A percentile compares a stretch with the other conserved stretches of the same genome.
These are phyloP conservation scores for Percina caprodes DNA, from an alignment of 2,113 vertebrate genomes.

Conservation along the genomic window DNA sequence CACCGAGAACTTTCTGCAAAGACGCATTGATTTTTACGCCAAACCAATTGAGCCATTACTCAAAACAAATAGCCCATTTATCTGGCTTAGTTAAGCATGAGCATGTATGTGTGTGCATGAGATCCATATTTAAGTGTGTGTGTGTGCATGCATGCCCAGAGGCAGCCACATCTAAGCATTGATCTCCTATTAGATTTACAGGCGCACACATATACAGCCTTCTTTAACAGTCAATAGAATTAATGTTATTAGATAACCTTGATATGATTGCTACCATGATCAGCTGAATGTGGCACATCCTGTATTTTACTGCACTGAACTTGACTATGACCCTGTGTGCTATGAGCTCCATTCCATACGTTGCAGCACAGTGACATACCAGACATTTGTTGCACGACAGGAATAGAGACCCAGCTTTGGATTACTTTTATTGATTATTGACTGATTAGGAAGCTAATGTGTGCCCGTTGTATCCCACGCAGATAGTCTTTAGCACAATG, in stretches of 20 bases:
- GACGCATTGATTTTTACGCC: conserved; percentile 81
- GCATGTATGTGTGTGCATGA: conserved; percentile 22
- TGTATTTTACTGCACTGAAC: conserved; percentile 38
- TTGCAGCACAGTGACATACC: neutral
- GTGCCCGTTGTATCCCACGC: conserved; percentile 21
- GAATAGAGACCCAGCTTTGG: conserved; percentile 16
- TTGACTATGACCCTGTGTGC: conserved; percentile 28
- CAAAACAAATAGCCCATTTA: conserved; percentile 84
- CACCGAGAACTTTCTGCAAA: conserved; percentile 71
- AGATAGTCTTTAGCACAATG: conserved; percentile 29
- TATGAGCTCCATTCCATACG: neutral
- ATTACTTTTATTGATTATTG: conserved; percentile 52
- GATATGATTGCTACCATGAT: conserved; percentile 37
- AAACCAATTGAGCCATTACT: conserved; percentile 82
- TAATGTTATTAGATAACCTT: conserved; percentile 65
- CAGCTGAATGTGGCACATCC: neutral
- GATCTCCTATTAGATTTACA: conserved; percentile 74
- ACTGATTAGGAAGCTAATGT: conserved; percentile 63
- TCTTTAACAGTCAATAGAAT: conserved; percentile 56
- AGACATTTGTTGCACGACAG: conserved; percentile 1
- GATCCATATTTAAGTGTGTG: neutral
- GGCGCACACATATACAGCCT: conserved; percentile 44
- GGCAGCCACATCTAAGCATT: conserved; percentile 68
- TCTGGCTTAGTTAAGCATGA: conserved; percentile 77
- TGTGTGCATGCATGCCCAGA: conserved; percentile 62